phyloP scores from a whole-genome alignment of 2,888 invertebrate species.

The Synanthedon andrenaeformis region DNA sequence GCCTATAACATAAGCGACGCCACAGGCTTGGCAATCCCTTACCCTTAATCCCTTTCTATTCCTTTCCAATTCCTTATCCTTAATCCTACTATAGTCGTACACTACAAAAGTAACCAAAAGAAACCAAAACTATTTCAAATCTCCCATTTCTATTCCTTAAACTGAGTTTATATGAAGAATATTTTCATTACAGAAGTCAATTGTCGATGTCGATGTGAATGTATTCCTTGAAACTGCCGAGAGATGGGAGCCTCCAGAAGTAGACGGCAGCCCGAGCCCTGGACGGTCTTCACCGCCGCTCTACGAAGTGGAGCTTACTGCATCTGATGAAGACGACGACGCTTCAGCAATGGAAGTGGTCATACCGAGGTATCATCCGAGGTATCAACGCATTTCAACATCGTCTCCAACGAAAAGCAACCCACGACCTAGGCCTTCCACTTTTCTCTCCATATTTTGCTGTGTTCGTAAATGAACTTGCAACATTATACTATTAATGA shows the following conservation, averaged over 20 bases:
- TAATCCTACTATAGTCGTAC: too few species aligned
- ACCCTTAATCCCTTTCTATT: too few species aligned
- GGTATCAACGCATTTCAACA: constrained; percentile 38
- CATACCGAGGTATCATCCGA: constrained; percentile 40
- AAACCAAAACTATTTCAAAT: too few species aligned
- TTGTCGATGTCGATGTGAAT: background rate
- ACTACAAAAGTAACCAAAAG: too few species aligned
- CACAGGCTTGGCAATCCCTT: too few species aligned
- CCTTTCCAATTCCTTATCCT: too few species aligned
- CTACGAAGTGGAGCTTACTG: constrained; percentile 53
- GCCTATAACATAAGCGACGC: too few species aligned
- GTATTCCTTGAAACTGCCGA: background rate
- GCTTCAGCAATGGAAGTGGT: constrained; percentile 51
- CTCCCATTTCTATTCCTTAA: too few species aligned
- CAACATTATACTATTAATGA: too few species aligned
- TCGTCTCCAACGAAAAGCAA: constrained; percentile 33
- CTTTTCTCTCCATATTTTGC: constrained; percentile 19
- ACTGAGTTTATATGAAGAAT: too few species aligned
- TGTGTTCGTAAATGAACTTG: constrained; percentile 31
- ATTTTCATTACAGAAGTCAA: background rate
- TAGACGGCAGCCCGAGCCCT: background rate
- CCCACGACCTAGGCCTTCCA: constrained; percentile 19
- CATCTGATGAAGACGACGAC: constrained; percentile 60
- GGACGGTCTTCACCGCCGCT: constrained; percentile 39
- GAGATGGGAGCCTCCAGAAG: background rate